phyloP scores from a whole-genome alignment of 2,113 vertebrate genomes.

The Otocyon megalotis region DNA sequence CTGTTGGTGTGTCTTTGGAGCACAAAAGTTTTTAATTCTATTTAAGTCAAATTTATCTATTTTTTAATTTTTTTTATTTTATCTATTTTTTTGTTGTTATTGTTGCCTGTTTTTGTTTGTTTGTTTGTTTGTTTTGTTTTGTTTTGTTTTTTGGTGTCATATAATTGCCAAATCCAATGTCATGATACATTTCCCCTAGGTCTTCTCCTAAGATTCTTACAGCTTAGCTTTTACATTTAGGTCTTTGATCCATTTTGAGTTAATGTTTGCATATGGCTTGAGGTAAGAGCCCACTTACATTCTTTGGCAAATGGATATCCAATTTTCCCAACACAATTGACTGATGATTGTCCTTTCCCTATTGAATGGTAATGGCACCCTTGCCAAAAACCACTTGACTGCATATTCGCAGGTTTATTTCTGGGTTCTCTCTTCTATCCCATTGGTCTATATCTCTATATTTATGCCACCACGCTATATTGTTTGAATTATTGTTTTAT shows the following conservation, averaged over 20 bases:
- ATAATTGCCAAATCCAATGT: background rate
- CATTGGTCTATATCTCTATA: background rate
- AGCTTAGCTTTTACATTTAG: background rate
- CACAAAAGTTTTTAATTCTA: background rate
- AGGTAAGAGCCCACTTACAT: background rate
- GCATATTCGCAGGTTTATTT: background rate
- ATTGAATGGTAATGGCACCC: background rate
- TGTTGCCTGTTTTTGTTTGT: background rate
- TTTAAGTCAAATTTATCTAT: background rate
- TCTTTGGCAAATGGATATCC: background rate
- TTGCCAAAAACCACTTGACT: background rate
- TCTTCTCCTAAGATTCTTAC: background rate
- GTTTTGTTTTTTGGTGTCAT: too few species aligned
- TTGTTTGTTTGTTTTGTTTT: too few species aligned
- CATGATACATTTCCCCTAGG: background rate
- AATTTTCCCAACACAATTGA: background rate
- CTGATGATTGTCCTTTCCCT: background rate
- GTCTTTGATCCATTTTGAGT: background rate
- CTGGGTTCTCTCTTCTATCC: background rate
- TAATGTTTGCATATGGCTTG: background rate
- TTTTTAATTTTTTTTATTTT: background rate
- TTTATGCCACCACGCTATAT: background rate
- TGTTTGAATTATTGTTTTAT: background rate
- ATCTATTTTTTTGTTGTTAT: background rate
- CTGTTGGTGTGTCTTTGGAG: background rate